phyloP scores from a whole-genome alignment of 2,888 invertebrate genomes.

The Cantharis nigra region DNA sequence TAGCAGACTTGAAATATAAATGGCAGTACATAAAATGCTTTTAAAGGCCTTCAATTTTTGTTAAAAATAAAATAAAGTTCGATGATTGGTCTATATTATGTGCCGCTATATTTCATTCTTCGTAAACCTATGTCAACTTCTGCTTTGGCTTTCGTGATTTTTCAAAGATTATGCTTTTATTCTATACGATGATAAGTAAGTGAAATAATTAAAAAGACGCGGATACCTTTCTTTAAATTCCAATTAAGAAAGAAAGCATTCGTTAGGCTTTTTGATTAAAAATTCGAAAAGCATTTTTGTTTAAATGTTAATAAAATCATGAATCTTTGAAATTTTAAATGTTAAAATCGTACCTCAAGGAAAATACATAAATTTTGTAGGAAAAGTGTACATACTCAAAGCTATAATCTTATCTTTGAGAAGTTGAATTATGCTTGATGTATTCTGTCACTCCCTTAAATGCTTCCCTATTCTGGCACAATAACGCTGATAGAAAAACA shows the following conservation, averaged over 20 bases:
- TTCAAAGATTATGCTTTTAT: not conserved
- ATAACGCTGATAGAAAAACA: not conserved
- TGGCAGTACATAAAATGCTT: not conserved
- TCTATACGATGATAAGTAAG: not conserved
- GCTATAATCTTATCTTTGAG: constrained; percentile 1
- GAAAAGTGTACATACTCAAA: not conserved
- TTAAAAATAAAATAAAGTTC: not conserved
- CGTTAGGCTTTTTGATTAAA: not conserved
- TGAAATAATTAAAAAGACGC: not conserved
- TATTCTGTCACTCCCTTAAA: constrained; percentile 4
- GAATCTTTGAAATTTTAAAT: not conserved
- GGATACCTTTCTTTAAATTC: not conserved
- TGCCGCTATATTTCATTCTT: not conserved
- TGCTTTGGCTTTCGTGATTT: not conserved
- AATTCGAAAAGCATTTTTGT: not conserved
- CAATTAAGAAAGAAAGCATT: not conserved
- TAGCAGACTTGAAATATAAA: not conserved
- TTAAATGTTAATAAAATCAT: not conserved
- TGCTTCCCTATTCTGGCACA: not conserved
- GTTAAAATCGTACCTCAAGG: not conserved
- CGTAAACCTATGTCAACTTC: not conserved
- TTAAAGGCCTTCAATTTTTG: not conserved
- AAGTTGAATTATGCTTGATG: not conserved
- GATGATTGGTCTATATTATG: not conserved
- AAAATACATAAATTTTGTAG: not conserved